Conservation (phyloP, 2,797 vertebrate species). For the Rhabdomys pumilio region DNA sequence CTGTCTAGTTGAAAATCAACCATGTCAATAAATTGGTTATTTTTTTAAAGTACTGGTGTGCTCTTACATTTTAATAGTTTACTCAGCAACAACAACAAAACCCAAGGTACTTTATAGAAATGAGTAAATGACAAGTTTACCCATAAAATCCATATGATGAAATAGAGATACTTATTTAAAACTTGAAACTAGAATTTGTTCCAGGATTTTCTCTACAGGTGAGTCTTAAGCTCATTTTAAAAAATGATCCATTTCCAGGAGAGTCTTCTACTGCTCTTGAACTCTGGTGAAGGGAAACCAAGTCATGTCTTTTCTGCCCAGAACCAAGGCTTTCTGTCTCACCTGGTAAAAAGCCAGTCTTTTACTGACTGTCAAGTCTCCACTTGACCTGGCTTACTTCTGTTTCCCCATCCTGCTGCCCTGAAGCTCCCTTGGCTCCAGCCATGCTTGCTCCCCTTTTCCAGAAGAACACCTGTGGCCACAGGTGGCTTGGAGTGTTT, state of each 20-base stretch:
- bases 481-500: background rate
- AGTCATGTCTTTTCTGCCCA: too few species aligned
- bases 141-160: background rate
- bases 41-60: background rate
- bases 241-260: background rate
- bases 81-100: conserved; percentile 6
- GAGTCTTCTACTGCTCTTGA: background rate
- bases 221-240: background rate
- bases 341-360: background rate
- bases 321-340: background rate
- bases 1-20: background rate
- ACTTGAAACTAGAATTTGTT: background rate
- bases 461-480: background rate
- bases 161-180: background rate
- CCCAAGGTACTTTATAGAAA: background rate
- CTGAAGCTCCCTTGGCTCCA: background rate
- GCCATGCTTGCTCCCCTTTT: too few species aligned
- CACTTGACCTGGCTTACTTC: background rate
- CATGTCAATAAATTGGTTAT: background rate
- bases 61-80: background rate
- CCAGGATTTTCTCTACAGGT: background rate
- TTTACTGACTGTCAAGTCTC: background rate
- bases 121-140: background rate
- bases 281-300: background rate
- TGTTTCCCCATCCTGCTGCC: background rate